Percentiles rank a stretch among this genome's conserved stretches.
These are phyloP conservation scores for Periphyllus acericola DNA, from an alignment of 2,888 invertebrate genomes.

Conservation along the genomic window DNA sequence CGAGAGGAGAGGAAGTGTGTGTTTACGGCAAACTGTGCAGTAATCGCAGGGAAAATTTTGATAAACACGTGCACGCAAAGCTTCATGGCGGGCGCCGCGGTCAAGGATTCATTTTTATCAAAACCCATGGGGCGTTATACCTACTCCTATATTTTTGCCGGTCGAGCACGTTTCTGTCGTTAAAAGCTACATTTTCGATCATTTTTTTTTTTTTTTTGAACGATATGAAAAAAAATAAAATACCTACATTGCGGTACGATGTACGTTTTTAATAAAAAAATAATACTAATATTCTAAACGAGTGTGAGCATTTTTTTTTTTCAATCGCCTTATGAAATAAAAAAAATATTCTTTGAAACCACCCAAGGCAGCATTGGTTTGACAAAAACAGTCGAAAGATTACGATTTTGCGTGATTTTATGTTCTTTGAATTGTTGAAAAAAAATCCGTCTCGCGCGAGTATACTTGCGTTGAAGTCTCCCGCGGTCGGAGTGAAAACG, in stretches of 20 bases:
- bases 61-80: conserved; percentile 44
- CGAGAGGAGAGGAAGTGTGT: conserved; percentile 31
- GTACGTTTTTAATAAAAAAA: too few relatives aligned
- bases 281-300: too few relatives aligned
- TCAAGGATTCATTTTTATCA: neutral
- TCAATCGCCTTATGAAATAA: neutral
- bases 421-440: too few relatives aligned
- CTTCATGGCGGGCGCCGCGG: neutral
- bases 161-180: too few relatives aligned
- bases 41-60: neutral
- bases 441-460: neutral
- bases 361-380: neutral
- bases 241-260: too few relatives aligned
- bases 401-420: neutral
- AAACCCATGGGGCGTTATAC: neutral
- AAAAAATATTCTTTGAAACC: neutral
- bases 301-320: neutral
- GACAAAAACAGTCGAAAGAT: neutral
- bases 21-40: neutral
- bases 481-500: neutral
- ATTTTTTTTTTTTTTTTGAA: too few relatives aligned
- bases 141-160: too few relatives aligned
- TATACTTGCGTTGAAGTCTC: conserved; percentile 34
- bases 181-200: too few relatives aligned
- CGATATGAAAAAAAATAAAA: too few relatives aligned